Conservation (phyloP, 37 sponge, comb jelly and placozoan genomes). For the Ephydatia muelleri region DNA sequence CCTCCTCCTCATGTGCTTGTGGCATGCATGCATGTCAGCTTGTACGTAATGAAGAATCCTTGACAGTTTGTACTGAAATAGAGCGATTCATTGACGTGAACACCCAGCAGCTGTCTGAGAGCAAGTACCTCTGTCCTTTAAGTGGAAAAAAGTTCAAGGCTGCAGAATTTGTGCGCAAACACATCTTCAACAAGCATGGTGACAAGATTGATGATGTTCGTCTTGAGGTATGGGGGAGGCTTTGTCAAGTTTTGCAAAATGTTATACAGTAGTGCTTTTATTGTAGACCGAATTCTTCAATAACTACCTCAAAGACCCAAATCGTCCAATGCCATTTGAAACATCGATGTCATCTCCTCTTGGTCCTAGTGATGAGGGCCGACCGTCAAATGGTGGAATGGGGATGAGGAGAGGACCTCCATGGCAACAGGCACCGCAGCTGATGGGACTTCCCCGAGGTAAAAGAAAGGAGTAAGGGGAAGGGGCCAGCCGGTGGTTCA, state of each 20-base stretch:
- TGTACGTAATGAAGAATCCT: slow-evolving; percentile 2
- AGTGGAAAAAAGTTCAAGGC: slow-evolving; percentile 98
- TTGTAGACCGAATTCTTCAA: slow-evolving; percentile 83
- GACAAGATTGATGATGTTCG: slow-evolving; percentile 85
- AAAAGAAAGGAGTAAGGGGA: not conserved
- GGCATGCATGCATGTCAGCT: not conserved
- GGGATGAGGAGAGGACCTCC: not conserved
- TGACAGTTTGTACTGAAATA: slow-evolving; percentile 74
- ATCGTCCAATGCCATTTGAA: slow-evolving; percentile 77
- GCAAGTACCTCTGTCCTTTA: slow-evolving; percentile 96
- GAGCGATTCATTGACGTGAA: slow-evolving; percentile 88
- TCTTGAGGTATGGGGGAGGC: slow-evolving; percentile 73
- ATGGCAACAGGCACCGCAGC: not conserved
- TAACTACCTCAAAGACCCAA: slow-evolving; percentile 83
- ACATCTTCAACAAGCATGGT: slow-evolving; percentile 97
- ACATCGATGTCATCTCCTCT: slow-evolving; percentile 15
- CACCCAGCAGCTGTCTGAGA: slow-evolving; percentile 83
- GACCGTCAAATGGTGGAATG: slow-evolving; percentile 11
- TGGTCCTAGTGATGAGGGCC: slow-evolving; percentile 11
- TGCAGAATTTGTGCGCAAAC: slow-evolving; percentile 95
- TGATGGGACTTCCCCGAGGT: not conserved
- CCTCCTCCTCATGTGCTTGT: slow-evolving; percentile 22
- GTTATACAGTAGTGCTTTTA: not conserved
- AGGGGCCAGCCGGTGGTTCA: slow-evolving; percentile 14
- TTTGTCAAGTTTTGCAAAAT: not conserved